Evolutionary conservation across 1,140 invertebrate species (phyloP), one percentile per base, ranked within the genome.

Genomic region (Drosophila nannoptera): DNA sequence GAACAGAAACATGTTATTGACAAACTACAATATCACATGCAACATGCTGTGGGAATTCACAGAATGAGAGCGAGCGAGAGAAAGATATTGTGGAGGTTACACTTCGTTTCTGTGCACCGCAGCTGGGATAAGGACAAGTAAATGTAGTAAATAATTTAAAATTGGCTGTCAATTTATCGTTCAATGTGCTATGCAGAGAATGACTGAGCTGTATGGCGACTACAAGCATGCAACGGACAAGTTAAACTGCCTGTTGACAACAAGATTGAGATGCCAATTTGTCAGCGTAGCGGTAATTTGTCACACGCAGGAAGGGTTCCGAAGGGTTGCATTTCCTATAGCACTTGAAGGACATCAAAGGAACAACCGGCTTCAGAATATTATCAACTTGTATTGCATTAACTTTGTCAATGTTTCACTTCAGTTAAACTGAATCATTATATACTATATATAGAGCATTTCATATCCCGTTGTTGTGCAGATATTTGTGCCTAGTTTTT

Each of bases 81-180:
- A 14, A 8, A 38, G 42, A 5, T 9, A 16, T 36, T 49, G 56
- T 69, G 16, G 53, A 33, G 16, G 11, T 36, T 31, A 36, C 16
- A 29, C 31, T 35, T 7, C 31, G 32, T 11, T 11, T 2, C 40
- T 55, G 35, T 69, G 56, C 32, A 49, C 38, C 42, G 12, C 16
- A 22, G 22, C 22, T 22, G 22, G 64, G 64, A 72, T 68, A 68
- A 68, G 59, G 56, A 38, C 43, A 56, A 60, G 50, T 42, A 58
- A 69, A 53, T 78, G 73, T 60, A 54, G 76, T 78, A 76, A 84
- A 83, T 84, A 80, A 76, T 76, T 76, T 69, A 68, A 73, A 78
- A 78, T 75, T 67, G 42, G 45, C 48, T 84, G 78, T 84, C 78
- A 83, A 78, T 69, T 78, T 60, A 43, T 54, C 40, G 64, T 61